These are phyloP conservation scores for Procambarus virginalis DNA, from an alignment of 1,140 invertebrate genomes.

Conservation along the genomic window DNA sequence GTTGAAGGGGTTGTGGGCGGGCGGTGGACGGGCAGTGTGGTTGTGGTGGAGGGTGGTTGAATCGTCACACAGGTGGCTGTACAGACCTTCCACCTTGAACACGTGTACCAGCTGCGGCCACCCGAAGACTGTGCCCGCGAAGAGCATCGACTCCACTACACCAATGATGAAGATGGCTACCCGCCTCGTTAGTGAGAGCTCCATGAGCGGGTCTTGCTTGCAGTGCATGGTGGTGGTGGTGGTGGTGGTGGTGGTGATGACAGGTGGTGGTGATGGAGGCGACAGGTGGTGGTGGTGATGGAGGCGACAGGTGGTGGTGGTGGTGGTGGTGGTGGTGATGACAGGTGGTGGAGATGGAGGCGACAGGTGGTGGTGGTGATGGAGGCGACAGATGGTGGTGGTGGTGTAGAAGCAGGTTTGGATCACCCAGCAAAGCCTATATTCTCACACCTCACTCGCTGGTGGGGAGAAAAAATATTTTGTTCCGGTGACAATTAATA, in stretches of 20 bases:
- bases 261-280: not conserved
- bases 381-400: no score
- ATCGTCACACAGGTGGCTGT: slow-evolving; percentile 50
- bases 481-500: no score
- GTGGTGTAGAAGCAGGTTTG: no score
- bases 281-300: not conserved
- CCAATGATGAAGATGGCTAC: slow-evolving; percentile 61
- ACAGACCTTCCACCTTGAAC: slow-evolving; percentile 65
- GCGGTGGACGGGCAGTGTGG: not conserved
- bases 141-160: slow-evolving; percentile 57
- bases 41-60: not conserved
- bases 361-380: no score
- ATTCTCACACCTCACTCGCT: no score
- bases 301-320: not conserved
- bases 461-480: no score
- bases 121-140: slow-evolving; percentile 66
- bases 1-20: not conserved
- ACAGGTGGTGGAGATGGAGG: not conserved
- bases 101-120: slow-evolving; percentile 69
- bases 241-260: not conserved
- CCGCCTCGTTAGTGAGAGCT: slow-evolving; percentile 42
- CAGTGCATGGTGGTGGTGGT: slow-evolving; percentile 35
- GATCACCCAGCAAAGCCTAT: no score
- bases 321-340: not conserved
- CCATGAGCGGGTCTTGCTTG: slow-evolving; percentile 41